Base-by-base conservation (phyloP, 2,797 vertebrate species). In the Clarias laeviceps region DNA sequence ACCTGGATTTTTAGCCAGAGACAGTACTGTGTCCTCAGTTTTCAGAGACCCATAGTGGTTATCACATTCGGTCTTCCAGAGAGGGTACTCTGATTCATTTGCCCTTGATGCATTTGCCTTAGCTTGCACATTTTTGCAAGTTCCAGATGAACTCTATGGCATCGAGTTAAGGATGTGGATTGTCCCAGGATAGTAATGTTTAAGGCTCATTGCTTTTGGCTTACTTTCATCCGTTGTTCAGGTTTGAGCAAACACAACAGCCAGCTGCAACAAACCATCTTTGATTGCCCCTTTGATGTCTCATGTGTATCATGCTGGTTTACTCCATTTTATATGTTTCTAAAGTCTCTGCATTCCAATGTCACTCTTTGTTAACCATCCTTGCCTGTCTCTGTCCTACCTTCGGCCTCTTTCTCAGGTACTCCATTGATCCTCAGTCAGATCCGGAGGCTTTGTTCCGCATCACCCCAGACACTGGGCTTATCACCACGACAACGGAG, bases 401-500 rank as follows among this genome's bases (percentile, higher is more conserved):
- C 62, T 80, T 50, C 8, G 24, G 27, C 50, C 64, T 73, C 24
- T 32, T 12, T 61, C 65, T 84, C 91, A 98, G 97, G 90, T 98
- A 96, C 91, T 97, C 97, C 84, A 96, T 98, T 86, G 96, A 97
- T 88, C 97, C 96, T 15, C 94, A 96, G 91, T 97, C 97, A 9
- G 97, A 98, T 82, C 96, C 95, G 0, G 97, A 97, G 90, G 94
- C 92, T 80, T 92, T 96, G 88, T 98, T 98, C 87, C 96, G 95
- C 66, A 97, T 97, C 84, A 93, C 95, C 72, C 95, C 96, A 0
- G 96, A 96, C 90, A 94, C 95, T 0, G 97, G 97, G 87, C 95
- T 96, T 88, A 95, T 98, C 92, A 96, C 94, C 88, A 97, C 97
- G 0, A 96, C 94, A 0, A 92, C 92, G 84, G 94, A 96, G 82